Percentiles rank a stretch among this genome's conserved stretches.
These are phyloP conservation scores for Drosophila mimica DNA, from an alignment of 2,888 invertebrate genomes.

Conservation along the genomic window DNA sequence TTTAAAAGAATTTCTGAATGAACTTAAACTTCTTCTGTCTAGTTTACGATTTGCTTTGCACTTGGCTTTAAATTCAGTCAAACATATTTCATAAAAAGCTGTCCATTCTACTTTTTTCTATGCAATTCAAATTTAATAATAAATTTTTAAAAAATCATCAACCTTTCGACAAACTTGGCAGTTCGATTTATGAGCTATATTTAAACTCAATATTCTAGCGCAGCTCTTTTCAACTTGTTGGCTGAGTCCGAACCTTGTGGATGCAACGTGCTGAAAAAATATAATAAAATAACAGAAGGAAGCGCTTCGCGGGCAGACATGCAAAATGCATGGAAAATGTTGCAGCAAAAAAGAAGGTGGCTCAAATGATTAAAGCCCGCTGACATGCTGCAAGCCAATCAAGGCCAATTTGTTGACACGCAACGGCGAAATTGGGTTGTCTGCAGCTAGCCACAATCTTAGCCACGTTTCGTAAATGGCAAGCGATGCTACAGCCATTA, in stretches of 20 bases:
- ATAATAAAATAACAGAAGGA: conserved; percentile 30
- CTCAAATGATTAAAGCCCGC: conserved; percentile 35
- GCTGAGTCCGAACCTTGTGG: conserved; percentile 1
- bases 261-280: conserved; percentile 11
- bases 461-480: conserved; percentile 53
- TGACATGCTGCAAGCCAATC: conserved; percentile 57
- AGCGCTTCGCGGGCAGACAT: not conserved
- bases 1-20: not conserved
- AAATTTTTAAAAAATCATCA: not conserved
- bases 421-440: conserved; percentile 49
- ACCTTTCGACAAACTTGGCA: not conserved
- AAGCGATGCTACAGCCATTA: conserved; percentile 54
- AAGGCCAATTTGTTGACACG: conserved; percentile 52
- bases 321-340: conserved; percentile 14
- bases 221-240: conserved; percentile 1
- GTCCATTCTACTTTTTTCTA: not conserved
- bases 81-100: not conserved
- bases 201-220: not conserved
- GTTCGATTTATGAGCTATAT: not conserved
- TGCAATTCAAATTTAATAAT: not conserved
- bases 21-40: not conserved
- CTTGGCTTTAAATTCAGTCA: not conserved
- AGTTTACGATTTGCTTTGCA: not conserved
- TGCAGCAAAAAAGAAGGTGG: conserved; percentile 12
- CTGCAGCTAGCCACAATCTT: conserved; percentile 21